Evolutionary conservation across 1,140 invertebrate genomes (phyloP).

Genomic region (Drosophila lacertosa): DNA sequence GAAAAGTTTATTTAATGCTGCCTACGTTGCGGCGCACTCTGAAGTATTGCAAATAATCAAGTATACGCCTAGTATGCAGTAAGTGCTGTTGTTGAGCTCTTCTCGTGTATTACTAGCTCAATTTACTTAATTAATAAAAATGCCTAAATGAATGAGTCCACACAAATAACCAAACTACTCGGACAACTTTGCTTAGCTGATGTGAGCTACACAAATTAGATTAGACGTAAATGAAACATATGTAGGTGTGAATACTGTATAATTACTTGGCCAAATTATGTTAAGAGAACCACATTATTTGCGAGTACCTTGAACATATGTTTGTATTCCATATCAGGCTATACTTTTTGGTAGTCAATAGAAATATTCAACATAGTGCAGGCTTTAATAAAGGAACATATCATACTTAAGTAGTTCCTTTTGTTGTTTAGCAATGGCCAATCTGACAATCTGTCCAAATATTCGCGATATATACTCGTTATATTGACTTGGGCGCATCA

Average conservation of each 20-base stretch:
- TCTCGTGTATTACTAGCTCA: slow-evolving; percentile 18
- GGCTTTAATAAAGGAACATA: not conserved
- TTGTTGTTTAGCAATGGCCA: not conserved
- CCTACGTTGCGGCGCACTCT: slow-evolving; percentile 32
- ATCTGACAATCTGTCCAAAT: not conserved
- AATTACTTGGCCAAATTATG: not conserved
- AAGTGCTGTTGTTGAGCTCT: slow-evolving; percentile 13
- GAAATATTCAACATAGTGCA: no score
- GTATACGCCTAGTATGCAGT: slow-evolving; percentile 34
- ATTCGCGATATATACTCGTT: slow-evolving; percentile 2
- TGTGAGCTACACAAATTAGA: not conserved
- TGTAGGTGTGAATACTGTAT: not conserved
- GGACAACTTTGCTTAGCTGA: slow-evolving; percentile 1
- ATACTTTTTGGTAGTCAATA: no score
- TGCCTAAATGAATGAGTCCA: slow-evolving; percentile 45
- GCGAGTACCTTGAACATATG: not conserved
- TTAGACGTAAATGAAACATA: not conserved
- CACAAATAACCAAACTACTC: slow-evolving; percentile 21
- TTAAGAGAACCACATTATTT: not conserved
- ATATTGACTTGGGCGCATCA: slow-evolving; percentile 31
- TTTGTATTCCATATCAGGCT: no score
- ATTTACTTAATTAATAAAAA: slow-evolving; percentile 81
- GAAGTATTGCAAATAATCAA: slow-evolving; percentile 61
- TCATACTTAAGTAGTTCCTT: not conserved
- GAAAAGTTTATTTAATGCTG: slow-evolving; percentile 40